Base-by-base conservation (phyloP, 2,113 vertebrate genomes). In the Monopterus albus region DNA sequence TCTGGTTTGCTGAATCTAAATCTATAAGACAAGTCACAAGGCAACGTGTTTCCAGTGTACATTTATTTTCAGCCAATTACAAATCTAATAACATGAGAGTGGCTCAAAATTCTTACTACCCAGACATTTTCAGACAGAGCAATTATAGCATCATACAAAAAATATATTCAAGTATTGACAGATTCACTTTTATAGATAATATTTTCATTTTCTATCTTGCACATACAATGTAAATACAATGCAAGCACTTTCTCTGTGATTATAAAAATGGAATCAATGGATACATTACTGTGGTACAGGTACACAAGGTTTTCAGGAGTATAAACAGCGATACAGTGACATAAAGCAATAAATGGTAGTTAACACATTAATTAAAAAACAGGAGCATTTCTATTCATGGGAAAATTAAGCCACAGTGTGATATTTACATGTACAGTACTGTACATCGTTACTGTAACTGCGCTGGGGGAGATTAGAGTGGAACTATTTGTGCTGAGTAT, bases 351-450 rank as follows among this genome's bases (percentile, higher is more conserved):
- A 62, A 63, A 67, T 9, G 58, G 40, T 31, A 66, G 43, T 23
- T 49, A 67, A 78, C 21, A 69, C 4, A 58, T 82, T 66, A 47
- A 47, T 71, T 31, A 59, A 73, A 73, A 55, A 69, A 56, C 50
- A 53, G 28, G 33, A 63, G 53, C 26, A 49, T 51, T 55, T 71
- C 12, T 70, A 4, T 53, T 57, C 11, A 35, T 20, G 21, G 14
- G n/a, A 13, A 65, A 52, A 11, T 75, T 23, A 18, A 61, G 53
- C 39, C 36, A 53, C 21, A 67, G 70, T 67, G 36, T 62, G 42
- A 75, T 77, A 79, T 84, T 80, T 83, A 86, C 75, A 86, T 40
- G n/a, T 69, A 45, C n/a, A n/a, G n/a, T n/a, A n/a, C n/a, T n/a
- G n/a, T n/a, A n/a, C 17, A n/a, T 45, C 25, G 47, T 49, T 45